These are phyloP conservation scores for Drosophila mojavensis DNA, from an alignment of 1,140 invertebrate genomes.

Conservation along the genomic window DNA sequence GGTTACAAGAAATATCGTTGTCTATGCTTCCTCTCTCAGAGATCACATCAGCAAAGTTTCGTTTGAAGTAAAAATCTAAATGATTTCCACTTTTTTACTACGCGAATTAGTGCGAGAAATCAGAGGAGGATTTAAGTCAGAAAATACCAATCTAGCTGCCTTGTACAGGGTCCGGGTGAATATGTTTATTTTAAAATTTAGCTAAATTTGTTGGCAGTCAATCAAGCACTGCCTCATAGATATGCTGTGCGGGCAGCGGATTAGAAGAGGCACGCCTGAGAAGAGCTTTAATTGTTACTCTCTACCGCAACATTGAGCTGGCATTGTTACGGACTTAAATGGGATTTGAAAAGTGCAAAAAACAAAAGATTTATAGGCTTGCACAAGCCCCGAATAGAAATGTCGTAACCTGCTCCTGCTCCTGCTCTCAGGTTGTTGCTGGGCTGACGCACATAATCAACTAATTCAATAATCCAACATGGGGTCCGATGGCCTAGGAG, in stretches of 20 bases:
- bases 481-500: conserved; percentile 1
- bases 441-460: conserved; percentile 55
- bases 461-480: conserved; percentile 74
- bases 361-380: conserved; percentile 67
- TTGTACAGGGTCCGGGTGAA: no score
- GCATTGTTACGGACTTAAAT: conserved; percentile 68
- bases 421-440: conserved; percentile 3
- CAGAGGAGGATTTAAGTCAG: background rate
- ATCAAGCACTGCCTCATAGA: background rate
- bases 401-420: conserved; percentile 26
- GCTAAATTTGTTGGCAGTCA: background rate
- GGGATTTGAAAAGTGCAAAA: conserved; percentile 54
- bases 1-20: no score
- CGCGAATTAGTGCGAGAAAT: no score
- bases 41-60: no score
- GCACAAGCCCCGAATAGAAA: conserved; percentile 43
- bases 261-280: background rate
- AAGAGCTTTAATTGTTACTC: conserved; percentile 25
- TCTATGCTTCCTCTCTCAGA: no score
- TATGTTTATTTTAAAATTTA: background rate
- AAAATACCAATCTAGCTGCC: background rate
- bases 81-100: no score
- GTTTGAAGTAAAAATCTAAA: no score
- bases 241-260: no score
- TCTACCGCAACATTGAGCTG: conserved; percentile 58